Evolutionary conservation across 2,797 vertebrate species (phyloP), one percentile per base, ranked within the genome.

Genomic region (Aldrovandia affinis): DNA sequence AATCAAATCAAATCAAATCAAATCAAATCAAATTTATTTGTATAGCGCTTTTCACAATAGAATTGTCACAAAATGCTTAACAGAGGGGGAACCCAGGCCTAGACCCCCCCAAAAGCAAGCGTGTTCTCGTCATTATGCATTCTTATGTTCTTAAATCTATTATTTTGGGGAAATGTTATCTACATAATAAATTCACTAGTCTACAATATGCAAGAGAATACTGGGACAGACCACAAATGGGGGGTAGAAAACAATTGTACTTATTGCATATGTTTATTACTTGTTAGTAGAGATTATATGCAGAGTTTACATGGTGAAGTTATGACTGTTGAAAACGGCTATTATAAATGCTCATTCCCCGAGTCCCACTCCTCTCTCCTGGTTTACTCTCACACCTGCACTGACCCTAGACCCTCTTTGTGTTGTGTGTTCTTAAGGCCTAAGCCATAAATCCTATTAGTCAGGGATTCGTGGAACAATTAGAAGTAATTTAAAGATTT

Each of bases 401-500:
- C 77, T 94, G 92, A 95, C 93, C 93, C 91, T 89, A 88, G 88
- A 81, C 93, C 92, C 91, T 94, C 82, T 88, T 92, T 88, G 91
- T 93, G 92, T 93, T 93, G 90, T 92, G 91, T 91, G 90, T 94
- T 91, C 88, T 92, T 89, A 95, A 92, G 88, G 89, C 89, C 86
- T 95, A 95, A 95, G 92, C 92, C 91, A 90, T 88, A 95, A 95
- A 96, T 96, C 95, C 94, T 93, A 94, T 96, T 96, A 96, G 95
- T 93, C 88, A 87, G 89, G 93, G 92, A 92, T 94, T 92, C 93
- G 91, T 88, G 92, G 90, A 89, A 92, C 92, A 93, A 95, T 93
- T 95, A 91, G 86, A 90, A 92, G 89, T 91, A 84, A 83, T 92
- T 93, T 92, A 88, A 88, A 88, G 86, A 81, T 88, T 87, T 89